phyloP scores from a whole-genome alignment of 2,888 invertebrate species.

The Malthinus seriepunctatus region DNA sequence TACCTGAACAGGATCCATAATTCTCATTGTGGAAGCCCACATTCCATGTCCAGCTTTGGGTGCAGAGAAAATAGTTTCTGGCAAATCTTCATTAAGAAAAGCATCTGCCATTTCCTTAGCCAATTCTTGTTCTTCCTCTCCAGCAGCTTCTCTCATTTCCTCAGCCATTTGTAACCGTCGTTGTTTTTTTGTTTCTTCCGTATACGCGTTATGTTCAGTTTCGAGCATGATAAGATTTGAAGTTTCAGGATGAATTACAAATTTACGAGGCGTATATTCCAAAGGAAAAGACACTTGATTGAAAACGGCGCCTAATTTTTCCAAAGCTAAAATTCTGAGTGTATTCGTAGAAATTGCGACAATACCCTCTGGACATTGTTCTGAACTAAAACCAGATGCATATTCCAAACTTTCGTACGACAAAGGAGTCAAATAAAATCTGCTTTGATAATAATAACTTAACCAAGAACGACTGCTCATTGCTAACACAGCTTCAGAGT shows the following conservation, averaged over 20 bases:
- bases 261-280: slow-evolving; percentile 94
- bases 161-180: slow-evolving; percentile 95
- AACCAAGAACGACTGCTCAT: slow-evolving; percentile 98
- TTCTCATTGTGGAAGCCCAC: slow-evolving; percentile 92
- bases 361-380: slow-evolving; percentile 98
- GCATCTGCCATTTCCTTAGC: slow-evolving; percentile 98
- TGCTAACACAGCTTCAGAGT: slow-evolving; percentile 94
- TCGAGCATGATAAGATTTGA: slow-evolving; percentile 90
- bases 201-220: slow-evolving; percentile 98
- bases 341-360: slow-evolving; percentile 99
- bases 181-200: slow-evolving; percentile 93
- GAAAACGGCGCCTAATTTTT: slow-evolving; percentile 97
- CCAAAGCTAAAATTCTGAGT: slow-evolving; percentile 92
- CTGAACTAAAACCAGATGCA: slow-evolving; percentile 94
- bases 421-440: slow-evolving; percentile 92
- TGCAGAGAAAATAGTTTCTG: slow-evolving; percentile 92
- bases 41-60: slow-evolving; percentile 94
- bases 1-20: slow-evolving; percentile 78
- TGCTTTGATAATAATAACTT: slow-evolving; percentile 97
- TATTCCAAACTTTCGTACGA: slow-evolving; percentile 97
- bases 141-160: slow-evolving; percentile 97
- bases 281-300: slow-evolving; percentile 93
- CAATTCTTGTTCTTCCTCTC: slow-evolving; percentile 91
- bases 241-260: slow-evolving; percentile 90
- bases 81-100: slow-evolving; percentile 90